Percentiles rank a stretch among this genome's conserved stretches.
Conservation (phyloP, 1,140 invertebrate species). For the Drosophila bocqueti region DNA sequence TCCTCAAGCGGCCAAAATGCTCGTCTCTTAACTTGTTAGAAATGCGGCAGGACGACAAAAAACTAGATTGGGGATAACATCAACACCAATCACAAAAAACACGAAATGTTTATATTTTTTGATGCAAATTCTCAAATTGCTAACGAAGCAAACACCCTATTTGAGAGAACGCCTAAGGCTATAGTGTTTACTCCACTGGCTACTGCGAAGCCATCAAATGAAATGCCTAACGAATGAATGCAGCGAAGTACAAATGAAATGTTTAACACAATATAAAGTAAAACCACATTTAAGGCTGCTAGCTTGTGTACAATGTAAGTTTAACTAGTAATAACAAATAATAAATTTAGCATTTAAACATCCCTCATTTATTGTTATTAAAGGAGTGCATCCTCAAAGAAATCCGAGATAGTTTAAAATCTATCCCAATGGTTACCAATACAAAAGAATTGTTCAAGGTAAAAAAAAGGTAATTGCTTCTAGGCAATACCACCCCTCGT, state of each 20-base stretch:
- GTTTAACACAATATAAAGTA: constrained; percentile 6
- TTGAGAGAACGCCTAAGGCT: not conserved
- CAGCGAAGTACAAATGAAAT: constrained; percentile 9
- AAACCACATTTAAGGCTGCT: not conserved
- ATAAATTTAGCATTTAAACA: not conserved
- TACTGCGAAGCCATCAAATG: not conserved
- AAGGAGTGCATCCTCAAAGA: not conserved
- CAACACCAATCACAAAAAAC: constrained; percentile 38
- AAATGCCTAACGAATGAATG: constrained; percentile 1
- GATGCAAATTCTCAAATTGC: constrained; percentile 62
- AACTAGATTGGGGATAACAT: constrained; percentile 49
- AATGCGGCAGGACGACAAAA: constrained; percentile 49
- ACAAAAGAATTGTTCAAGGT: constrained; percentile 12
- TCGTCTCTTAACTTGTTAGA: constrained; percentile 58
- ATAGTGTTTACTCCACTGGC: constrained; percentile 1
- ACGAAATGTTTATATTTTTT: constrained; percentile 76
- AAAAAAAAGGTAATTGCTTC: constrained; percentile 13
- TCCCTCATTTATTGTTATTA: not conserved
- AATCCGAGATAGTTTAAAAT: not conserved
- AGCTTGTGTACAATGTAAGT: not conserved
- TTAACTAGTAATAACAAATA: not conserved
- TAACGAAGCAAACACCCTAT: constrained; percentile 72
- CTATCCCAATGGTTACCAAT: not conserved
- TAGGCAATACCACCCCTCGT: constrained; percentile 13
- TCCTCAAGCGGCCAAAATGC: constrained; percentile 42